Evolutionary conservation across 2,113 vertebrate species (phyloP), one percentile per base, ranked within the genome.

Genomic region (Cyphomyrus discorhynchus): DNA sequence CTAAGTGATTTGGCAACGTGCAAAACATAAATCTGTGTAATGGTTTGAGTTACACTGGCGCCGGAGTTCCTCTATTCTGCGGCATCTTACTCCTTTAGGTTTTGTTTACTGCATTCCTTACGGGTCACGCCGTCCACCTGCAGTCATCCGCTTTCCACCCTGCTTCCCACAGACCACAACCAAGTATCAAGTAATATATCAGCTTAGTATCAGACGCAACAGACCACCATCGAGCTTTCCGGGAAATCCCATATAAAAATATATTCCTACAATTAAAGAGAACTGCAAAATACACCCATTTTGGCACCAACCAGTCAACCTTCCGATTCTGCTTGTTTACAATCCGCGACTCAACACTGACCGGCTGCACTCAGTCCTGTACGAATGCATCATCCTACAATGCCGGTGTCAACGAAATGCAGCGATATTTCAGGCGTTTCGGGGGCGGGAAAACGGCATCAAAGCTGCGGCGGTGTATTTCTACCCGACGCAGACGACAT

Each of bases 101-200:
- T 80, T 42, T 80, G 31, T 80, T 80, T 80, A 80, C 74, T n/a
- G 31, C 74, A 80, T 80, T 80, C 74, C 74, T 80, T 19, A 80
- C 3, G 74, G 74, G 74, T 80, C 31, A 80, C 35, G 31, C 74
- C 35, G 74, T 80, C 35, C 74, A 80, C 74, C 74, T 80, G 74
- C 74, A 80, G 15, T 80, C 74, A 5, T n/a, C 62, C 62, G n/a
- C 62, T 66, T 66, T 27, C 21, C 8, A n/a, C 24, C 58, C 24
- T n/a, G 24, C 56, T 66, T 66, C 24, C 74, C 74, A 39, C 74
- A 77, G 31, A 77, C 35, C 74, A 42, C 15, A 42, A 42, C 11
- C 35, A 42, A 80, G 35, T 42, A 80, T 80, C 74, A 80, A 77
- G 62, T 66, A 10, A 66, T 66, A n/a, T 27, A 27, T 66, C 27